Conservation (phyloP, 2,797 vertebrate genomes). For the Antrozous pallidus region DNA sequence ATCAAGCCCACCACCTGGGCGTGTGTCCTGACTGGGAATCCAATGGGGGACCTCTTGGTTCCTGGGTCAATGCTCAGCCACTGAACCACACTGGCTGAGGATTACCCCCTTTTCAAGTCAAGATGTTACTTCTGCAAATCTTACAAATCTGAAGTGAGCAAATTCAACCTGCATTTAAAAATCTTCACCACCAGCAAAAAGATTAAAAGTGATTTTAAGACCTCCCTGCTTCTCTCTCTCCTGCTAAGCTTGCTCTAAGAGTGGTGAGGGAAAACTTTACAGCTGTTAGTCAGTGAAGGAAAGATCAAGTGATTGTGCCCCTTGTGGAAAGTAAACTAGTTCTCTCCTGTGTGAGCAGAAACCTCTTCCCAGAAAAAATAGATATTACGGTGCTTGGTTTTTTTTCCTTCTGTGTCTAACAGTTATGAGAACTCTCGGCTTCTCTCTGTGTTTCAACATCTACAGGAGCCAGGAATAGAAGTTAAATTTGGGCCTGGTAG, state of each 20-base stretch:
- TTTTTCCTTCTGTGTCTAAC: not conserved
- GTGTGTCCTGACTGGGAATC: no score
- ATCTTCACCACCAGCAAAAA: not conserved
- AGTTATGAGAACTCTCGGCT: not conserved
- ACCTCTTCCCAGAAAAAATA: not conserved
- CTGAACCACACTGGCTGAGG: no score
- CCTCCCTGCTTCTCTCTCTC: not conserved
- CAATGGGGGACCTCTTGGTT: no score
- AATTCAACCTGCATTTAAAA: not conserved
- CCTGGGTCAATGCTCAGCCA: no score
- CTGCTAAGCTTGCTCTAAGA: not conserved
- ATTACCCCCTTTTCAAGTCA: not conserved
- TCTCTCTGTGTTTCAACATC: not conserved
- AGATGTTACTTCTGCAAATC: not conserved
- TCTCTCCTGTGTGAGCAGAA: not conserved
- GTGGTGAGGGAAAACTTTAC: not conserved
- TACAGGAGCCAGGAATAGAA: not conserved
- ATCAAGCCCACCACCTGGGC: no score
- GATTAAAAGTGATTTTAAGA: slow-evolving; percentile 30
- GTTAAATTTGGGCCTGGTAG: not conserved
- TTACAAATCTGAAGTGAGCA: not conserved
- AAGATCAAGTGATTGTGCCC: not conserved
- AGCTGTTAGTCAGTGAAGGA: not conserved
- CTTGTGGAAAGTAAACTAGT: not conserved
- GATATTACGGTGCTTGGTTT: not conserved